Base-by-base conservation (phyloP, 2,888 invertebrate species). In the Coecobrya sp. region DNA sequence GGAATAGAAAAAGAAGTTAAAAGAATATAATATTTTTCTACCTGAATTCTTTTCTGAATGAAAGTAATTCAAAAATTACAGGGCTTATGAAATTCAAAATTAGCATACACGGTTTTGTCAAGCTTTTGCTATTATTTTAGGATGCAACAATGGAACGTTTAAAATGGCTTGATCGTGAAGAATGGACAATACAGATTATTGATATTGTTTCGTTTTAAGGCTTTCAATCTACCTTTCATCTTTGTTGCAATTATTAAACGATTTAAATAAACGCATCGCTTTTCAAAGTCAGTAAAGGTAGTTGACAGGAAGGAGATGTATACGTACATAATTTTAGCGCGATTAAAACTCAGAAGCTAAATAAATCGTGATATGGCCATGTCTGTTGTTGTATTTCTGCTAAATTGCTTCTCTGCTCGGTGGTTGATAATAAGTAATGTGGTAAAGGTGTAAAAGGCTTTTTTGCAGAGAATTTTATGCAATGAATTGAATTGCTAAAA, bases 381-480 rank as follows among this genome's bases (percentile, higher is more conserved):
- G 59, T 5, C 19, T 59, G 59, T 13, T 59, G 59, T 5, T 59
- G 19, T 13, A 1, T 59, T 59, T 16, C 19, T 22, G 19, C 7
- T 36, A 36, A 36, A 36, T 36, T 36, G 36, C 36, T 36, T 36
- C 7, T 36, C 3, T 36, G 2, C 36, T 36, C 7, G 36, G 36
- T 36, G 36, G 36, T 36, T 49, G 49, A 10, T 49, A 13, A 10
- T 1, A 10, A 1, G 49, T 10, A 7, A 49, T 13, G 49, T 49
- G 36, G 11, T 49, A 49, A 49, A 49, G 13, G 10, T 49, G 49
- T 49, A 13, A 13, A 42, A 49, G 13, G 10, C 11, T 13, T 49
- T 49, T 13, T 49, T 49, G 59, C 59, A 59, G 59, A 19, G 59
- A 59, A 59, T 8, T 55, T 59, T 59, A 36, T 59, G 59, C 59